These are phyloP conservation scores for Micronisus gabar DNA, from an alignment of 2,113 vertebrate species.

Conservation along the genomic window DNA sequence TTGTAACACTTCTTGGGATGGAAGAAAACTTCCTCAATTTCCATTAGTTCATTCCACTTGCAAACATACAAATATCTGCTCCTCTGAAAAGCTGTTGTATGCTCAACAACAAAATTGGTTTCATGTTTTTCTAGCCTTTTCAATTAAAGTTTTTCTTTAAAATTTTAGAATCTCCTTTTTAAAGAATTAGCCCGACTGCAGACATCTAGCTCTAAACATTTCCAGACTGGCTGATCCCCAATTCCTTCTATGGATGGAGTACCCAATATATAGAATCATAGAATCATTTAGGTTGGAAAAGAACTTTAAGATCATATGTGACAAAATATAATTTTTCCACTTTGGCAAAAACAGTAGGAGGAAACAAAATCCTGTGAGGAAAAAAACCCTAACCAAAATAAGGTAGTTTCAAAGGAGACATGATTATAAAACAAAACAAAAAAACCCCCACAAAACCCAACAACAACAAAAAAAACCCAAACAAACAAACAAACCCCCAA, in stretches of 20 bases:
- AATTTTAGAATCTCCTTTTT: not conserved
- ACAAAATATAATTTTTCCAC: not conserved
- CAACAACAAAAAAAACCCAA: not conserved
- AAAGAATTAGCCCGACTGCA: not conserved
- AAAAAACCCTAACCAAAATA: not conserved
- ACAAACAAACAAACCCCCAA: not conserved
- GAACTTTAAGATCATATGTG: not conserved
- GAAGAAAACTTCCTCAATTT: not conserved
- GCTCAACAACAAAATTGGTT: not conserved
- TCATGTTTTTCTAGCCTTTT: not conserved
- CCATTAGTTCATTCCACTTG: not conserved
- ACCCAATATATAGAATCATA: not conserved
- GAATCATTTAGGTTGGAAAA: not conserved
- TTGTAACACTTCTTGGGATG: not conserved
- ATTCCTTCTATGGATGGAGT: not conserved
- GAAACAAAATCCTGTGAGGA: not conserved
- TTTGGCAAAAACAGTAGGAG: not conserved
- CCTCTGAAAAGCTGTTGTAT: not conserved
- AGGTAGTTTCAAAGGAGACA: not conserved
- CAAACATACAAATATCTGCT: not conserved
- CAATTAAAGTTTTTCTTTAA: not conserved
- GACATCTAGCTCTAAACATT: not conserved
- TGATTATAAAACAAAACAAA: not conserved
- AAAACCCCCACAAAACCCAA: too few relatives aligned
- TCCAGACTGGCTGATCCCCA: not conserved